Conservation (phyloP, 2,888 invertebrate genomes). For the Acronicta alni region DNA sequence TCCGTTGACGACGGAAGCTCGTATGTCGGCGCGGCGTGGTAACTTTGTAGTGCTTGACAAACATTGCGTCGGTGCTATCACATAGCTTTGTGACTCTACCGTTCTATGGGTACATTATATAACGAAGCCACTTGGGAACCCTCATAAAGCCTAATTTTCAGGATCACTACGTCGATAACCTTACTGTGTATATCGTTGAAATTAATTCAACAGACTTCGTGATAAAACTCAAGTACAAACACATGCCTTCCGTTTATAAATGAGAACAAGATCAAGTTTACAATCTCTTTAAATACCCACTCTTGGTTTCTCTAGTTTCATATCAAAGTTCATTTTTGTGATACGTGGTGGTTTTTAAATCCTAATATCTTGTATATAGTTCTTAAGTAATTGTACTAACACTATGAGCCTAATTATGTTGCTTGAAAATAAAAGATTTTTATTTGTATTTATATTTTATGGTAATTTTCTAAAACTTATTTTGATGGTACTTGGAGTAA, state of each 20-base stretch:
- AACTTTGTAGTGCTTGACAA: slow-evolving; percentile 56
- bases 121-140: slow-evolving; percentile 29
- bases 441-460: too few relatives aligned
- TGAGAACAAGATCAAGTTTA: slow-evolving; percentile 2
- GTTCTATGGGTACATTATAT: slow-evolving; percentile 26
- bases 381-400: too few relatives aligned
- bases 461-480: too few relatives aligned
- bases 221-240: slow-evolving; percentile 22
- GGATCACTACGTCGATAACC: slow-evolving; percentile 25
- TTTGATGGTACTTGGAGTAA: neutral
- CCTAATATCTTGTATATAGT: neutral
- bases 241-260: slow-evolving; percentile 3
- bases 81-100: slow-evolving; percentile 45
- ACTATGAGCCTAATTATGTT: too few relatives aligned
- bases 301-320: slow-evolving; percentile 8
- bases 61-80: slow-evolving; percentile 47
- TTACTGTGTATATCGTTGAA: slow-evolving; percentile 35
- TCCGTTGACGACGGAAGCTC: slow-evolving; percentile 10
- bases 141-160: slow-evolving; percentile 50
- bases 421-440: too few relatives aligned
- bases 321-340: neutral
- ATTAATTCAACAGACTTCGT: slow-evolving; percentile 36
- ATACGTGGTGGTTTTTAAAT: neutral
- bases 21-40: slow-evolving; percentile 4
- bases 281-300: neutral